These are phyloP conservation scores for Calliopum simillimum DNA, from an alignment of 2,888 invertebrate genomes.

Conservation along the genomic window DNA sequence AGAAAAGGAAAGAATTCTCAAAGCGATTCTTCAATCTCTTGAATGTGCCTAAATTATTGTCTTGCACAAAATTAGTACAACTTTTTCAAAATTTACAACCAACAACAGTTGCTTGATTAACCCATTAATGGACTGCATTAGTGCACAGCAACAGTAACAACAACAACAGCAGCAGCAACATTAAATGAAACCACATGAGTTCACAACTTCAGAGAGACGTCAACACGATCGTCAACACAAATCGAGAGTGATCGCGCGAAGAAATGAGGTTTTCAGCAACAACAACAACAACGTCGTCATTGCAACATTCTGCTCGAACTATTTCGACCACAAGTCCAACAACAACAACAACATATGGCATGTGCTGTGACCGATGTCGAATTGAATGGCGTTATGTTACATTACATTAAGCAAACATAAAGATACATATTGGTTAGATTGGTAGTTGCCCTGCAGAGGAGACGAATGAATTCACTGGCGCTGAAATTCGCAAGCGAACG, in stretches of 20 bases:
- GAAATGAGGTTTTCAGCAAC: background rate
- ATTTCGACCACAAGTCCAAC: conserved; percentile 10
- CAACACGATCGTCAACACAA: conserved; percentile 24
- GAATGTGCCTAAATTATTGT: conserved; percentile 4
- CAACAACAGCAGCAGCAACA: conserved; percentile 16
- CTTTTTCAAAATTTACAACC: conserved; percentile 25
- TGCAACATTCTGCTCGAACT: background rate
- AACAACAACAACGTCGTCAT: background rate
- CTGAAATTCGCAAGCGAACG: conserved; percentile 36
- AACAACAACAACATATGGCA: conserved; percentile 35
- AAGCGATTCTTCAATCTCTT: background rate
- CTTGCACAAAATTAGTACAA: conserved; percentile 27
- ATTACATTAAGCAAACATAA: conserved; percentile 4
- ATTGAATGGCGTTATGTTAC: conserved; percentile 23
- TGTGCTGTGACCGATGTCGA: conserved; percentile 37
- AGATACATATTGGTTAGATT: background rate
- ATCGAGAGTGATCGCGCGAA: conserved; percentile 27
- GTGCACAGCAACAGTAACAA: conserved; percentile 27
- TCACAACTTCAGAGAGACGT: conserved; percentile 24
- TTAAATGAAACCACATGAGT: conserved; percentile 37
- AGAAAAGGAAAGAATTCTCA: background rate
- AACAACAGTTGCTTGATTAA: conserved; percentile 33
- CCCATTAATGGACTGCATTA: conserved; percentile 31
- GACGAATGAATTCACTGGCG: background rate
- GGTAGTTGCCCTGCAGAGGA: conserved; percentile 1